Conservation (phyloP, 2,113 vertebrate genomes). For the Larimichthys crocea region DNA sequence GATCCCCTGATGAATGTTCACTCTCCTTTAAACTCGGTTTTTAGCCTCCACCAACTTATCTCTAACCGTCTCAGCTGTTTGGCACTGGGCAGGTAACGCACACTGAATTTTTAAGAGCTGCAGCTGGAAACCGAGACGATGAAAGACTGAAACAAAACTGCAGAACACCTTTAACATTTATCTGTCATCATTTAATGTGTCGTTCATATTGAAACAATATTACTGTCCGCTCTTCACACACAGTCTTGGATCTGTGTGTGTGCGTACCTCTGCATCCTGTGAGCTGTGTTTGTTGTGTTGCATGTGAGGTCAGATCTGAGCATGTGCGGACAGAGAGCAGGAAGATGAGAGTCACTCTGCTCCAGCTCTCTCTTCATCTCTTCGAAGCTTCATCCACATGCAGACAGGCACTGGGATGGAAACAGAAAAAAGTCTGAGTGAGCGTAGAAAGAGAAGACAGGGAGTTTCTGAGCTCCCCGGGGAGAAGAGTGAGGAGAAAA, state of each 20-base stretch:
- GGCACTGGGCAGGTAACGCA: too few species aligned
- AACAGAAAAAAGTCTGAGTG: neutral
- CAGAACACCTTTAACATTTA: too few species aligned
- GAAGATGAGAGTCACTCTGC: slow-evolving; percentile 47
- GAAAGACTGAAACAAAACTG: too few species aligned
- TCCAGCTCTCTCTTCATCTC: neutral
- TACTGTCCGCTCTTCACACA: too few species aligned
- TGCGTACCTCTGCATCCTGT: neutral
- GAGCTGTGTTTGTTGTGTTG: slow-evolving; percentile 31
- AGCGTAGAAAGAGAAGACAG: neutral
- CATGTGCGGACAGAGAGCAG: slow-evolving; percentile 8
- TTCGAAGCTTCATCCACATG: neutral
- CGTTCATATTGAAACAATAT: too few species aligned
- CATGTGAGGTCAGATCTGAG: slow-evolving; percentile 34
- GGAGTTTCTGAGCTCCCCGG: neutral
- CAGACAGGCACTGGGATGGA: neutral
- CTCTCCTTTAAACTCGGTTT: too few species aligned
- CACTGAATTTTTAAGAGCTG: too few species aligned
- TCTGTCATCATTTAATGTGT: too few species aligned
- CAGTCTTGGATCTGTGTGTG: slow-evolving; percentile 20
- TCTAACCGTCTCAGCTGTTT: too few species aligned
- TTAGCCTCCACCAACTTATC: too few species aligned
- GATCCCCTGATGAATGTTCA: too few species aligned
- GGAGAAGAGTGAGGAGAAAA: neutral
- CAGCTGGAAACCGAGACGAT: too few species aligned